Base-by-base conservation (phyloP, 2,113 vertebrate species). In the Mormyrus iriodes region DNA sequence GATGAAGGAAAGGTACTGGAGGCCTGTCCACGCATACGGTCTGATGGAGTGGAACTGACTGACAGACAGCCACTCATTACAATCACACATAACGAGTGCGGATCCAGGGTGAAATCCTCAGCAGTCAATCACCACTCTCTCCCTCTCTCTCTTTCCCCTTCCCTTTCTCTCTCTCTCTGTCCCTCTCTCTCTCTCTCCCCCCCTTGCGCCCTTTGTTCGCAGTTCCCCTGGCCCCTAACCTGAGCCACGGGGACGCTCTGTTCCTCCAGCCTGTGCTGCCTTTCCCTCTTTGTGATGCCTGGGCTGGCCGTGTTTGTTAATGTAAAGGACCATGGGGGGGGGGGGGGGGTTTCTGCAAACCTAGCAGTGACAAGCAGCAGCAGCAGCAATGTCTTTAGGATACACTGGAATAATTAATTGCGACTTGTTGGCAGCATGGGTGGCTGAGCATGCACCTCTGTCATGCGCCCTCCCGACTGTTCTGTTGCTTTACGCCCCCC, bases 11-110 rank as follows among this genome's bases (percentile, higher is more conserved):
- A 7, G 88, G 52, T 55, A 87, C 58, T n/a, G 17, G 15, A 49
- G 89, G 15, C 48, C 48, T 12, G 49, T 87, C 31, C 44, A 49
- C 42, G 35, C 17, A 4, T 39, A 46, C 21, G 2, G 17, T 89
- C 39, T 2, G 19, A 42, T 10, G n/a, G 88, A 58, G 55, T 73
- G 58, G 83, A 86, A 86, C 83, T 79, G 61, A 76, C 51, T 90
- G 49, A 87, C 89, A 87, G 65, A n/a, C 76, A 90, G 86, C 89
- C 21, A 46, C 48, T 90, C 89, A 55, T 90, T 90, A 90, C 44
- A 65, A 90, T 87, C 27, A 61, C 39, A 84, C 76, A 82, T 5
- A 39, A 61, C 55, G 51, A 79, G 24, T 17, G 49, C 17, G 31
- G n/a, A 46, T 87, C 17, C 19, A 55, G 39, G 48, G 49, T 42